phyloP scores from a whole-genome alignment of 1,140 invertebrate species.

The Lanistes nyassanus region DNA sequence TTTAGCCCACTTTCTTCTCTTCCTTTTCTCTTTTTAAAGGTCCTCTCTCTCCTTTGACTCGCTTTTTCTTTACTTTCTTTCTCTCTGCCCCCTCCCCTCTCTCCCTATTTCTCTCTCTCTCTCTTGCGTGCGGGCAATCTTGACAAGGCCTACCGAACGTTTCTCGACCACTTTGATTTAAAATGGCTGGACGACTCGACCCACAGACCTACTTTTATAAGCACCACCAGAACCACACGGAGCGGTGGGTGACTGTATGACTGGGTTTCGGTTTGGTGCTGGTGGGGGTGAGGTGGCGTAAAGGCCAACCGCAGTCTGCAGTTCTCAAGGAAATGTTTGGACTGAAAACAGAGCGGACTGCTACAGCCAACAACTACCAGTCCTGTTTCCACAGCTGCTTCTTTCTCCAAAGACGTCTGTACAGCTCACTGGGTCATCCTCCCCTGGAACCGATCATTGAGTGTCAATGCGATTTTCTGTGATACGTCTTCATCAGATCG shows the following conservation, averaged over 20 bases:
- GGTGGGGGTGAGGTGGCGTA: no score
- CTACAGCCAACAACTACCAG: background rate
- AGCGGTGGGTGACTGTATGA: background rate
- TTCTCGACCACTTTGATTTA: background rate
- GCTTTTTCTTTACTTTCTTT: background rate
- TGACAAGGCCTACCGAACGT: background rate
- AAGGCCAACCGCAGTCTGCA: no score
- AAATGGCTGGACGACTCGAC: background rate
- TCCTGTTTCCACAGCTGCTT: no score
- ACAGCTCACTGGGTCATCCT: no score
- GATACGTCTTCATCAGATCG: no score
- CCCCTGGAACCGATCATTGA: no score
- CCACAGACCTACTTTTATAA: background rate
- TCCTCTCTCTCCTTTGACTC: background rate
- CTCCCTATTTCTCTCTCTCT: no score
- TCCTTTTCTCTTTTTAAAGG: no score
- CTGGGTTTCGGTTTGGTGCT: background rate
- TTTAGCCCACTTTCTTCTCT: no score
- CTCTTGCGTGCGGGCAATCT: no score
- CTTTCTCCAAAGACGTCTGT: no score
- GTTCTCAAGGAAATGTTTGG: background rate
- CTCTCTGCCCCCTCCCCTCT: background rate
- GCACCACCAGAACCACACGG: background rate
- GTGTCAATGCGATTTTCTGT: no score
- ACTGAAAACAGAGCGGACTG: background rate